phyloP scores from a whole-genome alignment of 2,888 invertebrate genomes.

The Neoascia interrupta region DNA sequence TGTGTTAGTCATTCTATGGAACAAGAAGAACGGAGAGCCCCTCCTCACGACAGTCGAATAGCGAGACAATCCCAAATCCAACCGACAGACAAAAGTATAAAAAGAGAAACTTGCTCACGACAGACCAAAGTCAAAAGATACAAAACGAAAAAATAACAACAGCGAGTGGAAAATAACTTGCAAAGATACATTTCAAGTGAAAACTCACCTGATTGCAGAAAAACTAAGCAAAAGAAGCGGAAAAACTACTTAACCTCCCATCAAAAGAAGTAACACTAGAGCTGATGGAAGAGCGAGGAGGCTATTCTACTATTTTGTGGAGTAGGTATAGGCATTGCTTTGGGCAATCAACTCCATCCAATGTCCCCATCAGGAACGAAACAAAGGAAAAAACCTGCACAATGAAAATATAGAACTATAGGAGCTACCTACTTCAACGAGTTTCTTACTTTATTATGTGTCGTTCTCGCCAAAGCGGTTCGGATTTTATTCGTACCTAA shows the following conservation, averaged over 20 bases:
- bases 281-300: too few species aligned
- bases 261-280: constrained; percentile 44
- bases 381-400: too few species aligned
- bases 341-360: too few species aligned
- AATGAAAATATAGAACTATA: constrained; percentile 49
- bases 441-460: too few species aligned
- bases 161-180: too few species aligned
- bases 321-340: too few species aligned
- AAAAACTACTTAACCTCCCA: constrained; percentile 64
- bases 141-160: too few species aligned
- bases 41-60: constrained; percentile 32
- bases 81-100: constrained; percentile 17
- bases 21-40: constrained; percentile 26
- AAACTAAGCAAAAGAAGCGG: constrained; percentile 59
- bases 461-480: too few species aligned
- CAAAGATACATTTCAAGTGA: constrained; percentile 49
- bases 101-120: constrained; percentile 30
- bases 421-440: constrained; percentile 42
- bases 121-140: background rate
- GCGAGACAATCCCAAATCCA: constrained; percentile 18
- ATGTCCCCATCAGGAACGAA: too few species aligned
- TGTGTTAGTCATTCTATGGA: constrained; percentile 49
- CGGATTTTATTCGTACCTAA: too few species aligned
- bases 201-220: constrained; percentile 62
- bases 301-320: too few species aligned